These are phyloP conservation scores for Sciurus niger DNA, from an alignment of 2,113 vertebrate species.

Conservation along the genomic window DNA sequence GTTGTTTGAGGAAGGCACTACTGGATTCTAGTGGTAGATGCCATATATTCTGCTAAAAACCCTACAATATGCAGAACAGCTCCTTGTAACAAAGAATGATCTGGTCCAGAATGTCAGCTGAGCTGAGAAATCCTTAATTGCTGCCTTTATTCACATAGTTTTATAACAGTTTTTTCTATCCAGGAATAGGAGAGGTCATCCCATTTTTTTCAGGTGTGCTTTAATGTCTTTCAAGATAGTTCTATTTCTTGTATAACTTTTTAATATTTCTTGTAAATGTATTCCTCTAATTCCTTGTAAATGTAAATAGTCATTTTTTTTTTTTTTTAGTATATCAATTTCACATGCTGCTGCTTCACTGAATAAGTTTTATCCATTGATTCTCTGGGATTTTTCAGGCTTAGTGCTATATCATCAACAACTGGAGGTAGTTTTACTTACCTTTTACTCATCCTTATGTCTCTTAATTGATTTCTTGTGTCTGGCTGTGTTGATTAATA, in stretches of 20 bases:
- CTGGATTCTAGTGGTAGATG: background rate
- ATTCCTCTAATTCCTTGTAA: background rate
- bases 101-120: background rate
- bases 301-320: background rate
- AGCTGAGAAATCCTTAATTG: background rate
- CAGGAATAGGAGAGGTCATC: background rate
- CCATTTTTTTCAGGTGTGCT: background rate
- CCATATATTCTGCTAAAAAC: background rate
- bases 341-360: background rate
- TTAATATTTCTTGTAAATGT: background rate
- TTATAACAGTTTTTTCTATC: background rate
- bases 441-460: background rate
- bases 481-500: background rate
- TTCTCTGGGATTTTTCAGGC: background rate
- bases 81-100: background rate
- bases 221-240: background rate
- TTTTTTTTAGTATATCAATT: background rate
- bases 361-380: constrained; percentile 22
- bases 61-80: background rate
- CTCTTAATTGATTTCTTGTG: background rate
- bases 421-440: background rate
- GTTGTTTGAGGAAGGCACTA: background rate
- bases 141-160: background rate
- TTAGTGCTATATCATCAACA: background rate
- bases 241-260: background rate